These are phyloP conservation scores for Tribolium madens DNA, from an alignment of 1,140 invertebrate genomes.

Conservation along the genomic window DNA sequence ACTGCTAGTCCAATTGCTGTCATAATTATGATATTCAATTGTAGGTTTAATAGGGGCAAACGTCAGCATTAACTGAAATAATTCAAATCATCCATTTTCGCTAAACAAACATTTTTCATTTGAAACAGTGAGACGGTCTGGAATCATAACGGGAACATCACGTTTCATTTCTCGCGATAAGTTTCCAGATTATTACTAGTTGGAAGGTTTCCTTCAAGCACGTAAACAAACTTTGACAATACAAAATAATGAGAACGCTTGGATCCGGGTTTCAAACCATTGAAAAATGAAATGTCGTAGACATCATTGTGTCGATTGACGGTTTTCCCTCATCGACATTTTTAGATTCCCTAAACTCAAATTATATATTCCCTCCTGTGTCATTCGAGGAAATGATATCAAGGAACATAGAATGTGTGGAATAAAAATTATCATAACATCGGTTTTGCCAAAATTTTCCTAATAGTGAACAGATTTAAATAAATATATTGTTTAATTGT, in stretches of 20 bases:
- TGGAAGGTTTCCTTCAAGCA: not conserved
- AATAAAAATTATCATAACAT: constrained; percentile 35
- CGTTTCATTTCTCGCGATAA: constrained; percentile 14
- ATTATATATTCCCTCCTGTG: constrained; percentile 19
- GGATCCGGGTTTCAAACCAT: not conserved
- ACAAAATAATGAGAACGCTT: constrained; percentile 6
- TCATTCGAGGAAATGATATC: constrained; percentile 13
- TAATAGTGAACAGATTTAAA: too few species aligned
- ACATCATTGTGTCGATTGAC: constrained; percentile 4
- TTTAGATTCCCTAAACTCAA: constrained; percentile 25
- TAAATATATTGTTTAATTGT: too few species aligned
- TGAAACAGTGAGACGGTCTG: not conserved
- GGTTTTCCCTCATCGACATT: constrained; percentile 1
- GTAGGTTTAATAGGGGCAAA: constrained; percentile 2
- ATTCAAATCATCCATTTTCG: not conserved
- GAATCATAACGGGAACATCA: constrained; percentile 16
- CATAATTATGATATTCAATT: constrained; percentile 12
- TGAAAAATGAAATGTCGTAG: not conserved
- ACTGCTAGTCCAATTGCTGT: constrained; percentile 2
- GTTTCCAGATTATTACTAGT: constrained; percentile 20
- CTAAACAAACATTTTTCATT: not conserved
- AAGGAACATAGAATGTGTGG: not conserved
- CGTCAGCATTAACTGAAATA: constrained; percentile 20
- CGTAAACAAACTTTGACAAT: constrained; percentile 20
- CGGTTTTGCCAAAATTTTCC: not conserved